phyloP scores from a whole-genome alignment of 2,113 vertebrate species.

The Sceloporus tristichus region DNA sequence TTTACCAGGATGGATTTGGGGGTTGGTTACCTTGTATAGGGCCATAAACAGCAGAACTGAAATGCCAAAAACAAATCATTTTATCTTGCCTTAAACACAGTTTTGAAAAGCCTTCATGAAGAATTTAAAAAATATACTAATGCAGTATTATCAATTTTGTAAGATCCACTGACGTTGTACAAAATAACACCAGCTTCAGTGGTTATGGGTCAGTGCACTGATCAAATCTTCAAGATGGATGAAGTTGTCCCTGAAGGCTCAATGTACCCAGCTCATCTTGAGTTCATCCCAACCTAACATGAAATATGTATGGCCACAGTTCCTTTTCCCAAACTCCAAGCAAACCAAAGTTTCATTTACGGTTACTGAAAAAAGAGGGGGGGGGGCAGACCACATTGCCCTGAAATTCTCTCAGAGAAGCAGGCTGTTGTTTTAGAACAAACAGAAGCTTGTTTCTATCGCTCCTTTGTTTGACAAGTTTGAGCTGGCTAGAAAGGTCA shows the following conservation, averaged over 20 bases:
- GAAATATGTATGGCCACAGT: slow-evolving; percentile 36
- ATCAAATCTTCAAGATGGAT: slow-evolving; percentile 16
- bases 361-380: slow-evolving; percentile 58
- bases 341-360: slow-evolving; percentile 66
- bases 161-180: neutral
- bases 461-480: slow-evolving; percentile 79
- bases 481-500: slow-evolving; percentile 78
- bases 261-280: slow-evolving; percentile 50
- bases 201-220: slow-evolving; percentile 32
- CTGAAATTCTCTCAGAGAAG: slow-evolving; percentile 75
- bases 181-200: slow-evolving; percentile 21
- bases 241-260: slow-evolving; percentile 23
- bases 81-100: accelerated
- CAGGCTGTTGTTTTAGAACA: slow-evolving; percentile 76
- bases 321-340: slow-evolving; percentile 55
- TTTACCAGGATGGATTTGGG: neutral
- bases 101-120: neutral
- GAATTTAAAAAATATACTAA: too few relatives aligned
- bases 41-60: neutral
- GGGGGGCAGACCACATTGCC: slow-evolving; percentile 66
- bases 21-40: neutral
- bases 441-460: slow-evolving; percentile 76
- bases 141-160: too few relatives aligned
- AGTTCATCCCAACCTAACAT: slow-evolving; percentile 51
- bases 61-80: slow-evolving; percentile 5